Conservation (phyloP, 2,113 vertebrate species). For the Eonycteris spelaea region DNA sequence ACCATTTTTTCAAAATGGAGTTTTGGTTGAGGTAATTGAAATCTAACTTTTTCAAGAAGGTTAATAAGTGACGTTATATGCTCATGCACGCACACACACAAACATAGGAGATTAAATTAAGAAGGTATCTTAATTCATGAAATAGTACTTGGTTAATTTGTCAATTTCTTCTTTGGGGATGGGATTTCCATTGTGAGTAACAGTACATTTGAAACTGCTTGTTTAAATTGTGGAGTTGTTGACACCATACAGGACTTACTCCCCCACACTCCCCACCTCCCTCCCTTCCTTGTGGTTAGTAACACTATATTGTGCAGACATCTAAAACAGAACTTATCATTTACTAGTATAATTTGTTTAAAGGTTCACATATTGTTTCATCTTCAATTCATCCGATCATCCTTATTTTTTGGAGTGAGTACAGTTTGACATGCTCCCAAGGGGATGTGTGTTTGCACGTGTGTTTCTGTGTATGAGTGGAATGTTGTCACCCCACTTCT, state of each 20-base stretch:
- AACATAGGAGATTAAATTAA: not conserved
- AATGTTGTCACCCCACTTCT: not conserved
- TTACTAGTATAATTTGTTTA: not conserved
- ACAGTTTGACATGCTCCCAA: not conserved
- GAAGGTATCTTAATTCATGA: not conserved
- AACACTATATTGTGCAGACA: not conserved
- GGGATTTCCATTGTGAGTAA: not conserved
- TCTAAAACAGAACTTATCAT: not conserved
- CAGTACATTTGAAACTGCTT: not conserved
- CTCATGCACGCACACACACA: no score
- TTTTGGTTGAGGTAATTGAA: no score
- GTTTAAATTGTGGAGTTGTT: not conserved
- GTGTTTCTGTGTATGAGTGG: not conserved
- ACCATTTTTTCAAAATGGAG: no score
- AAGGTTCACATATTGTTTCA: not conserved
- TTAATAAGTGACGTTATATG: no score
- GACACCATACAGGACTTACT: not conserved
- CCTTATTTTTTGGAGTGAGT: not conserved
- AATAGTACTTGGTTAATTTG: not conserved
- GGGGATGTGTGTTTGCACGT: no score
- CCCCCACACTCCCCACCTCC: no score
- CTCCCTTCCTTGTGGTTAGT: not conserved
- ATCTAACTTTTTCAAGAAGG: no score
- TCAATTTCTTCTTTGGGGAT: not conserved
- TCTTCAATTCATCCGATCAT: not conserved